Evolutionary conservation across 2,888 invertebrate genomes (phyloP).

Genomic region (Trichogramma evanescens): DNA sequence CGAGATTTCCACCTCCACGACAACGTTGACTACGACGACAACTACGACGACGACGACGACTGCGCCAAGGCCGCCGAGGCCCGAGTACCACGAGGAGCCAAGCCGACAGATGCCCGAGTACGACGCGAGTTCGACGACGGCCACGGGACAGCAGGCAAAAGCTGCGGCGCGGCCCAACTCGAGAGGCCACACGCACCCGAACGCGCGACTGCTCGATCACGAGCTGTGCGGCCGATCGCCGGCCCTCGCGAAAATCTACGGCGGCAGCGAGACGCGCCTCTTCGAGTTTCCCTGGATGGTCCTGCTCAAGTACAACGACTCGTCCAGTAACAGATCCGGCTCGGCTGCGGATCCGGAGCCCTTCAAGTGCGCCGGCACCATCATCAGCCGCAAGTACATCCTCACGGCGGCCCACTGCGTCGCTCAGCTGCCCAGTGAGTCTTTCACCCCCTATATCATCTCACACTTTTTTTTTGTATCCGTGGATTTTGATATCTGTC

Average conservation of each 20-base stretch:
- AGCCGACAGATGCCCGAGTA: slow-evolving; percentile 35
- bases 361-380: slow-evolving; percentile 29
- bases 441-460: not conserved
- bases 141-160: not conserved
- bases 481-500: not conserved
- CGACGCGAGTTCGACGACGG: not conserved
- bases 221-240: slow-evolving; percentile 50
- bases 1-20: too few relatives aligned
- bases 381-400: slow-evolving; percentile 29
- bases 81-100: not conserved
- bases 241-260: slow-evolving; percentile 25
- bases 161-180: not conserved
- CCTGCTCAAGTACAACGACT: slow-evolving; percentile 26
- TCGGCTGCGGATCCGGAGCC: not conserved
- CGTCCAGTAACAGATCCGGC: not conserved
- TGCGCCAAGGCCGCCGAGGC: not conserved
- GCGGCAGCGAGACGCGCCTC: slow-evolving; percentile 29
- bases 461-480: not conserved
- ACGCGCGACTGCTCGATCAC: slow-evolving; percentile 40
- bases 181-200: slow-evolving; percentile 33
- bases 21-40: not conserved
- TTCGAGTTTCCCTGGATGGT: slow-evolving; percentile 39
- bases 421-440: slow-evolving; percentile 21
- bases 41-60: not conserved
- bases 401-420: slow-evolving; percentile 35